phyloP scores from a whole-genome alignment of 1,140 invertebrate genomes.

The Parapsyche elsis region DNA sequence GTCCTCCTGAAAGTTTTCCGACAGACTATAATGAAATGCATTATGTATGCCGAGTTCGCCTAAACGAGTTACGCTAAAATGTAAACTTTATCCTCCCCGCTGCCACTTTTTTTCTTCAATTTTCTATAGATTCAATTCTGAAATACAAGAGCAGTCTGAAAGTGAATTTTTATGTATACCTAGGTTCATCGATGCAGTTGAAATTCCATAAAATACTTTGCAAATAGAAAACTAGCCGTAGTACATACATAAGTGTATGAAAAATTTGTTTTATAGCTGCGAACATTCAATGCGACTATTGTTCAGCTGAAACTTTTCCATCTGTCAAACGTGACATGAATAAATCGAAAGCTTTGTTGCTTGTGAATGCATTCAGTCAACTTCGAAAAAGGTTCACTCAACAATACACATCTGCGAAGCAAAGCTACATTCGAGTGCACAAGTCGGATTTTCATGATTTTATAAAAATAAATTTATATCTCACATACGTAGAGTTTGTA shows the following conservation, averaged over 20 bases:
- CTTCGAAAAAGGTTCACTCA: slow-evolving; percentile 33
- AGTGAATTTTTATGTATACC: background rate
- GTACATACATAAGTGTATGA: too few relatives aligned
- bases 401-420: slow-evolving; percentile 13
- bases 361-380: slow-evolving; percentile 36
- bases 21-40: slow-evolving; percentile 26
- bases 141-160: background rate
- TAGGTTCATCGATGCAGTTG: background rate
- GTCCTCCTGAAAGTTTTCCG: slow-evolving; percentile 13
- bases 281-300: background rate
- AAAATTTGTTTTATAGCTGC: background rate
- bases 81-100: background rate
- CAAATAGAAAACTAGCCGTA: too few relatives aligned
- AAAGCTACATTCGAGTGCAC: background rate
- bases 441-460: too few relatives aligned
- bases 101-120: background rate
- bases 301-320: slow-evolving; percentile 20
- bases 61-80: slow-evolving; percentile 9
- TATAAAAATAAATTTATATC: too few relatives aligned
- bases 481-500: too few relatives aligned
- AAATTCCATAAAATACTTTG: too few relatives aligned
- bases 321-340: slow-evolving; percentile 29
- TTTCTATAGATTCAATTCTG: background rate
- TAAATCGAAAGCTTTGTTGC: slow-evolving; percentile 31
- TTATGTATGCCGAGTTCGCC: slow-evolving; percentile 22